Conservation (phyloP, 2,113 vertebrate species). For the Cathartes aura region DNA sequence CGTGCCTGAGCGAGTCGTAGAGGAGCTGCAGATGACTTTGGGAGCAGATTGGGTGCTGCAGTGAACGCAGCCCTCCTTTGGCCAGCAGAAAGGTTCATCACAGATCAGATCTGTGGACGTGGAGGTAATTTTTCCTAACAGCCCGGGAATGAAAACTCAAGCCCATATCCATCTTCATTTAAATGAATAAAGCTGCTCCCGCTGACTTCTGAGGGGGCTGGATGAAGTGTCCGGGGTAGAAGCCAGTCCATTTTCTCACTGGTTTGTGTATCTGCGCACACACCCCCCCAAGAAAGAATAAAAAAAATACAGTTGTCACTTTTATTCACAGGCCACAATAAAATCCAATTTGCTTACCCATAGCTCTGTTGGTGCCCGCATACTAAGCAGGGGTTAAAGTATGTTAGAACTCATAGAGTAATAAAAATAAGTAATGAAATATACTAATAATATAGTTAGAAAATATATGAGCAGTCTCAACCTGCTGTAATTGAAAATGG, state of each 20-base stretch:
- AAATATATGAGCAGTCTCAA: neutral
- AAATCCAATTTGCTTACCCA: neutral
- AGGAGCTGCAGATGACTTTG: neutral
- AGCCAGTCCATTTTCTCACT: neutral
- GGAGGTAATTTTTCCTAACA: neutral
- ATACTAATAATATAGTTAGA: neutral
- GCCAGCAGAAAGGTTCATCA: neutral
- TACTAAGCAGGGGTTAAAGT: neutral
- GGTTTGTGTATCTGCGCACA: neutral
- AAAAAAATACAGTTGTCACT: neutral
- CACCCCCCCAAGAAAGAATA: neutral
- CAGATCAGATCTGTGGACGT: neutral
- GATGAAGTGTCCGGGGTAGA: neutral
- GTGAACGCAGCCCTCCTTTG: fast-evolving
- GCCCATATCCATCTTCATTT: neutral
- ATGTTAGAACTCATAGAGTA: neutral
- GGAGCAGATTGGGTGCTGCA: fast-evolving
- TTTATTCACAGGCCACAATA: neutral
- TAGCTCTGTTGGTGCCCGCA: neutral
- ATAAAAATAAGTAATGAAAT: constrained; percentile 21
- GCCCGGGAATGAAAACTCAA: neutral
- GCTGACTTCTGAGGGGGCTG: fast-evolving
- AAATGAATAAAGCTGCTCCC: neutral
- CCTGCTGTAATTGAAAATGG: neutral
- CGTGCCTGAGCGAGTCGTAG: fast-evolving